These are phyloP conservation scores for Corythornis vintsioides DNA, from an alignment of 2,113 vertebrate genomes.

Conservation along the genomic window DNA sequence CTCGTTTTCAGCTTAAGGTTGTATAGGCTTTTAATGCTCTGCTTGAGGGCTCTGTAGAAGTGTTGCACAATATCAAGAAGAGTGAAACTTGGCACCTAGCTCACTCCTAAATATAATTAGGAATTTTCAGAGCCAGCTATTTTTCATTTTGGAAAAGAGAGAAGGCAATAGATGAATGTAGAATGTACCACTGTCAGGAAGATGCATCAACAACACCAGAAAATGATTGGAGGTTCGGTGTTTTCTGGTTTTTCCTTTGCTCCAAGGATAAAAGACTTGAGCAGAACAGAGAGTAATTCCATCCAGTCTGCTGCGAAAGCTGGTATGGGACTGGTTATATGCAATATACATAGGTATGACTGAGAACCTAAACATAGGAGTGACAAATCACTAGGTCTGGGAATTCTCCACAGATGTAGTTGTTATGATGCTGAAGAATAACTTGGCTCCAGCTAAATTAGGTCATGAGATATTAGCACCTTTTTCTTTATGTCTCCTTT, in stretches of 20 bases:
- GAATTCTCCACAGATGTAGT: not conserved
- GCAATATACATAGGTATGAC: not conserved
- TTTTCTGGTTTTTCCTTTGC: not conserved
- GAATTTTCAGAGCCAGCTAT: not conserved
- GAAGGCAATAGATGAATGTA: not conserved
- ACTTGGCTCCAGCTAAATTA: conserved; percentile 36
- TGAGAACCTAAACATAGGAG: conserved; percentile 11
- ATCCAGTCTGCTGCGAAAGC: not conserved
- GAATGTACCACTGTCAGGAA: not conserved
- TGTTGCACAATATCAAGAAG: not conserved
- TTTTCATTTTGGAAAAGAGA: not conserved
- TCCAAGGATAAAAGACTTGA: not conserved
- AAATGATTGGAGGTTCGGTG: not conserved
- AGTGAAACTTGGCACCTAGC: not conserved
- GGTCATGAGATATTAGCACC: conserved; percentile 46
- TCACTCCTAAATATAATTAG: not conserved
- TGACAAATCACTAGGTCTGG: conserved; percentile 8
- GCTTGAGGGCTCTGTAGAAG: conserved; percentile 13
- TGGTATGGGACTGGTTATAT: conserved; percentile 1
- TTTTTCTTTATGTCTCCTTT: conserved; percentile 15
- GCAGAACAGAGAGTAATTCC: not conserved
- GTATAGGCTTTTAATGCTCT: conserved; percentile 8
- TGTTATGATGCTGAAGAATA: not conserved
- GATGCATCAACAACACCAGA: not conserved
- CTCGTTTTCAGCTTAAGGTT: conserved; percentile 41